These are phyloP conservation scores for Alauda arvensis DNA, from an alignment of 2,797 vertebrate genomes.

Conservation along the genomic window DNA sequence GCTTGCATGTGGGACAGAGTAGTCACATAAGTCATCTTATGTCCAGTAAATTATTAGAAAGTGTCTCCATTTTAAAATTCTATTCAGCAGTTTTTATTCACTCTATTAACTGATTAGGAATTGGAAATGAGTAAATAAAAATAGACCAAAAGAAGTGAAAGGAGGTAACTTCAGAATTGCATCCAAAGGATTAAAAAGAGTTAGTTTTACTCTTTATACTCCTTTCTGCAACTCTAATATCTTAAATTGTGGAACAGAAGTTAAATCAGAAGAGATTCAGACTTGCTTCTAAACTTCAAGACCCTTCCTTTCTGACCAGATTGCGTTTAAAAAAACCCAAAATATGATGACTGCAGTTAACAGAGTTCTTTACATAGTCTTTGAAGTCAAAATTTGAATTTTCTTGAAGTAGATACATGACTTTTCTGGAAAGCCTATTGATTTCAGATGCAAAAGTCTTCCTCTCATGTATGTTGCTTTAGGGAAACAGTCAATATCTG, in stretches of 20 bases:
- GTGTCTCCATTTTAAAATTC: neutral
- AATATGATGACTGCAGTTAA: neutral
- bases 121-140: neutral
- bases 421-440: neutral
- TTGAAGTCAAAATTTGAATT: neutral
- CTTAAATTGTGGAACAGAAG: neutral
- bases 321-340: neutral
- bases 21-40: neutral
- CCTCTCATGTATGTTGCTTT: neutral
- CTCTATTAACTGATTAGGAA: neutral
- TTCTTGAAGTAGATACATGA: neutral
- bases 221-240: neutral
- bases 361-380: neutral
- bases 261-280: neutral
- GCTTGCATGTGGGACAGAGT: neutral
- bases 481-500: neutral
- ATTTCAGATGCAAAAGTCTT: neutral
- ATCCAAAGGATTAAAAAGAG: neutral
- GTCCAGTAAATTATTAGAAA: neutral
- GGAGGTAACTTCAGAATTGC: neutral
- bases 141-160: neutral
- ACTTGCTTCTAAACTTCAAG: neutral
- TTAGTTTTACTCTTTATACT: neutral
- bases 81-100: neutral
- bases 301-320: neutral